phyloP scores from a whole-genome alignment of 2,888 invertebrate species.

The Meta bourneti region DNA sequence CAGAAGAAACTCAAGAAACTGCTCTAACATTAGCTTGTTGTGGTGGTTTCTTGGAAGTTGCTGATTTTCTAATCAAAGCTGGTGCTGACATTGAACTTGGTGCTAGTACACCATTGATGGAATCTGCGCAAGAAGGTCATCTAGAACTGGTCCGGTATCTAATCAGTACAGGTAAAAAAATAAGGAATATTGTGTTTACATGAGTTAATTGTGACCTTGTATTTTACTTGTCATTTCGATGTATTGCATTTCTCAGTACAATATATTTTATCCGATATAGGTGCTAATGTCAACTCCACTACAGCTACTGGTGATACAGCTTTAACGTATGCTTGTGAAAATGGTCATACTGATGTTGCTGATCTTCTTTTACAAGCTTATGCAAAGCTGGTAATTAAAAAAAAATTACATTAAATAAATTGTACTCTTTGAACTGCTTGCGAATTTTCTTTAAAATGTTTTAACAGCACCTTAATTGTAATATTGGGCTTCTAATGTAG shows the following conservation, averaged over 20 bases:
- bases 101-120: slow-evolving; percentile 98
- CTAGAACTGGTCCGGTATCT: slow-evolving; percentile 94
- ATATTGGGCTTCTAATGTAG: neutral
- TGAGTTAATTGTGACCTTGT: too few relatives aligned
- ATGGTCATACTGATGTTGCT: slow-evolving; percentile 98
- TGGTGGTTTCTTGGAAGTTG: slow-evolving; percentile 96
- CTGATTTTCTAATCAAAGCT: slow-evolving; percentile 95
- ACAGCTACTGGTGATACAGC: slow-evolving; percentile 98
- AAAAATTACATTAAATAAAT: neutral
- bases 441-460: too few relatives aligned
- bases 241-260: neutral
- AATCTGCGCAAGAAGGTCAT: slow-evolving; percentile 98
- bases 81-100: slow-evolving; percentile 97
- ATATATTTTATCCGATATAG: slow-evolving; percentile 77
- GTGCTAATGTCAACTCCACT: slow-evolving; percentile 95
- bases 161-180: slow-evolving; percentile 85
- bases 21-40: slow-evolving; percentile 96
- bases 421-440: neutral
- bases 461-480: too few relatives aligned
- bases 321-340: slow-evolving; percentile 98
- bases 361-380: slow-evolving; percentile 94
- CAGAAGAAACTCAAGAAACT: slow-evolving; percentile 99
- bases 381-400: slow-evolving; percentile 87
- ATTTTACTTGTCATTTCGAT: neutral
- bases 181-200: neutral